Evolutionary conservation across 2,888 invertebrate species (phyloP).

Genomic region (Holacanthella duospinosa): DNA sequence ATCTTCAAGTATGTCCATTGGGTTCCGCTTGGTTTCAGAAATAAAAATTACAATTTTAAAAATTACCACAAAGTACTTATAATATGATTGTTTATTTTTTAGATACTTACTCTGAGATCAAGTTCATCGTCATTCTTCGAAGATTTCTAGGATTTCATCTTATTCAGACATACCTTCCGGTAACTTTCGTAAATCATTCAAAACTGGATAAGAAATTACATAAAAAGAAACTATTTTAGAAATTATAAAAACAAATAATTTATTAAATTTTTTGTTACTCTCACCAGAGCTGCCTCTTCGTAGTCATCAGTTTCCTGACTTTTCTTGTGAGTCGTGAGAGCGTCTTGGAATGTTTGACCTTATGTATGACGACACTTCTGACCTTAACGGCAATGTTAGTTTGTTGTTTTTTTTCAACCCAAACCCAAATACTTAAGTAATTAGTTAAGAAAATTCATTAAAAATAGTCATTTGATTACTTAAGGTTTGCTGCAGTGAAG

Average conservation of each 20-base stretch:
- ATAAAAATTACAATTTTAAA: background rate
- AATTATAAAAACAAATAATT: no score
- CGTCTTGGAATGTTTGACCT: slow-evolving; percentile 3
- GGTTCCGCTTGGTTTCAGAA: background rate
- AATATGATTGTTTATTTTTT: background rate
- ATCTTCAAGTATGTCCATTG: background rate
- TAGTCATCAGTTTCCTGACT: slow-evolving; percentile 5
- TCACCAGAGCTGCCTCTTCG: slow-evolving; percentile 5
- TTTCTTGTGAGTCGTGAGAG: slow-evolving; percentile 4
- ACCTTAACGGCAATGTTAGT: slow-evolving; percentile 10
- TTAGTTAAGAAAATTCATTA: no score
- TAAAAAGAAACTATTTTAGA: no score
- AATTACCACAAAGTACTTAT: background rate
- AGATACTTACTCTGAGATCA: slow-evolving; percentile 4
- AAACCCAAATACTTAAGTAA: no score
- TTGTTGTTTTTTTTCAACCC: no score
- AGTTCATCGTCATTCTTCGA: slow-evolving; percentile 5
- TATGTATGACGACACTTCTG: slow-evolving; percentile 10
- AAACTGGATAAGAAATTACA: no score
- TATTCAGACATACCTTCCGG: slow-evolving; percentile 9
- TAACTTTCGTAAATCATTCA: no score
- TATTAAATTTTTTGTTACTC: no score
- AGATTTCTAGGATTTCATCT: slow-evolving; percentile 6
- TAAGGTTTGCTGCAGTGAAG: slow-evolving; percentile 10
- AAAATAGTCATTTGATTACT: no score